Conservation (phyloP, 2,888 invertebrate species). For the Eilema griseolum region DNA sequence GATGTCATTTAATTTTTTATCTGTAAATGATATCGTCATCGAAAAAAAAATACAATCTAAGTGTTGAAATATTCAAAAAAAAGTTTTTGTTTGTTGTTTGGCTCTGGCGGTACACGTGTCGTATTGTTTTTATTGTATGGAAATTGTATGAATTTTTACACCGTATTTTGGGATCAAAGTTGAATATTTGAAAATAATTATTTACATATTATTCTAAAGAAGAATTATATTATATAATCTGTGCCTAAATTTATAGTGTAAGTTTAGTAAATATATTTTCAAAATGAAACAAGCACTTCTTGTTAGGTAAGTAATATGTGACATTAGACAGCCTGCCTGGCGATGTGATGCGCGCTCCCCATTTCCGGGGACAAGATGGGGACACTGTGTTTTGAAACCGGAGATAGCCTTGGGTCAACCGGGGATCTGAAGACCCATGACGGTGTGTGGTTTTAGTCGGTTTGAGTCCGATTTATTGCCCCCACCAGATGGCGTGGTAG, state of each 20-base stretch:
- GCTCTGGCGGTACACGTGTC: slow-evolving; percentile 28
- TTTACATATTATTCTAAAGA: not conserved
- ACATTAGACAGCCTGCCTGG: no score
- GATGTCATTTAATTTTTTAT: not conserved
- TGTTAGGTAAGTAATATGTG: no score
- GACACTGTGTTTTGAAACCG: no score
- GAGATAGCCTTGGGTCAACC: no score
- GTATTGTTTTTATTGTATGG: slow-evolving; percentile 47
- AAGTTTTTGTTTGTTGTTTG: slow-evolving; percentile 30
- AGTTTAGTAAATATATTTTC: not conserved
- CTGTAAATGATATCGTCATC: not conserved
- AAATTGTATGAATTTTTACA: slow-evolving; percentile 37
- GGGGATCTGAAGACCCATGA: no score
- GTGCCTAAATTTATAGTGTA: not conserved
- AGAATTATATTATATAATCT: not conserved
- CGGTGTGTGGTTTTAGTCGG: no score
- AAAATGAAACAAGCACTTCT: no score
- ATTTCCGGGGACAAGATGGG: no score
- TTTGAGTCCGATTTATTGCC: no score
- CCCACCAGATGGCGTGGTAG: no score
- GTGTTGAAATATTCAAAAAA: slow-evolving; percentile 40
- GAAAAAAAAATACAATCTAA: slow-evolving; percentile 27
- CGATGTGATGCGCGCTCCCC: no score
- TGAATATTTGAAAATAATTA: not conserved
- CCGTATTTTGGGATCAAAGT: slow-evolving; percentile 1